A percentile compares a stretch with the other conserved stretches of the same genome.
Conservation (phyloP, 2,797 vertebrate genomes). For the Apodemus agrarius region DNA sequence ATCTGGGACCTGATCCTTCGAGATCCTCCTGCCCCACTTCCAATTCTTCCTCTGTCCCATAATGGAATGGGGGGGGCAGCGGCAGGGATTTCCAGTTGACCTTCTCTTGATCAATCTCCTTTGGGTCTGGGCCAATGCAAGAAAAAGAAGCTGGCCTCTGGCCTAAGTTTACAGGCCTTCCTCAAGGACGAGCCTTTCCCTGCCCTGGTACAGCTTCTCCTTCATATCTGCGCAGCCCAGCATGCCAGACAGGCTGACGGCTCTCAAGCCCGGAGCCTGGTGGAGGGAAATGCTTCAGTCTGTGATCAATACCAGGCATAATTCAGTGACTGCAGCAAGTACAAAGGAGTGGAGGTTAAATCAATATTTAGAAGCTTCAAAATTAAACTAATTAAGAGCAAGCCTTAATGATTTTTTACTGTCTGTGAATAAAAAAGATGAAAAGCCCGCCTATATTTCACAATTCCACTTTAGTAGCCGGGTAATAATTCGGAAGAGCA, state of each 20-base stretch:
- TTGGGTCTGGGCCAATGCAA: neutral
- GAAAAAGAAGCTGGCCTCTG: slow-evolving; percentile 24
- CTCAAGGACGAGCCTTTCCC: neutral
- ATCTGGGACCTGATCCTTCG: neutral
- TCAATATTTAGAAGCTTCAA: slow-evolving; percentile 83
- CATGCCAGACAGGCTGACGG: rapidly evolving
- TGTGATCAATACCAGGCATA: slow-evolving; percentile 75
- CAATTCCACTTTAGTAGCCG: slow-evolving; percentile 10
- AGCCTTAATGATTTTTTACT: slow-evolving; percentile 81
- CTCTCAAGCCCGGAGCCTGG: neutral
- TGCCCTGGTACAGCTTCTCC: neutral
- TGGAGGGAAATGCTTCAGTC: slow-evolving; percentile 51
- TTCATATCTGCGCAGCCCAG: neutral
- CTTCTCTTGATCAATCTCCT: neutral
- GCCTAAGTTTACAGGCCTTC: neutral
- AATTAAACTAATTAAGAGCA: slow-evolving; percentile 85
- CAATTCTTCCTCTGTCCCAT: neutral
- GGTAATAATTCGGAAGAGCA: slow-evolving; percentile 31
- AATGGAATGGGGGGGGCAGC: neutral
- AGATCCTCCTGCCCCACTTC: neutral
- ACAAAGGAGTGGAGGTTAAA: slow-evolving; percentile 79
- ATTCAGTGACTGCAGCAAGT: slow-evolving; percentile 78
- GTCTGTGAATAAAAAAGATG: slow-evolving; percentile 78
- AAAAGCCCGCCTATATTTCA: slow-evolving; percentile 74
- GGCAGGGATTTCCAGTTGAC: neutral